These are phyloP conservation scores for Arrhamphus sclerolepis DNA, from an alignment of 2,797 vertebrate species.

Conservation along the genomic window DNA sequence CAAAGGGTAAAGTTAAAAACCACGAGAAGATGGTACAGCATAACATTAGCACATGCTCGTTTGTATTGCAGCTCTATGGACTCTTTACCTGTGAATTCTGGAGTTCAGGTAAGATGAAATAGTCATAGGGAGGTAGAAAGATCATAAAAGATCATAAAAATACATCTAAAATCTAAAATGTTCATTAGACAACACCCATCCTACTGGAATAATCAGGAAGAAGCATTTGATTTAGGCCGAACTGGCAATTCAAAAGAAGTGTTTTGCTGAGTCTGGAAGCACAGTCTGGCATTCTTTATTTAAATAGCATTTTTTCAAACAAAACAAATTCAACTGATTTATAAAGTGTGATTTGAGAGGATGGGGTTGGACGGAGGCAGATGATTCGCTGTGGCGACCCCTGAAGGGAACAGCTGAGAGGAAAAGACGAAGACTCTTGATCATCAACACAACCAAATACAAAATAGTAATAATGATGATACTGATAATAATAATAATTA, in stretches of 20 bases:
- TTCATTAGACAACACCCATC: not conserved
- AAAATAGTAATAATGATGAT: too few species aligned
- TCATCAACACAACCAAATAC: too few species aligned
- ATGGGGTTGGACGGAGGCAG: too few species aligned
- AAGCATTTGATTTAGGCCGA: not conserved
- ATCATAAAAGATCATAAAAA: not conserved
- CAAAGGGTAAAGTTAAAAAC: slow-evolving; percentile 66
- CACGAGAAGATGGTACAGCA: not conserved
- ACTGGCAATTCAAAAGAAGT: not conserved
- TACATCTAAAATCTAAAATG: not conserved
- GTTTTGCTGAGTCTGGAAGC: not conserved
- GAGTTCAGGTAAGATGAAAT: not conserved
- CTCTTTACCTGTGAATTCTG: not conserved
- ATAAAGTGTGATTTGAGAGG: not conserved
- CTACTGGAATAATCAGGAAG: not conserved
- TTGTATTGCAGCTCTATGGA: not conserved
- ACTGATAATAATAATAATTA: too few species aligned
- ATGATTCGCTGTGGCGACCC: too few species aligned
- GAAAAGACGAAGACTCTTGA: too few species aligned
- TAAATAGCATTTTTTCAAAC: not conserved
- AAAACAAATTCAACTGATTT: not conserved
- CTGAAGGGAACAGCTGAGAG: too few species aligned
- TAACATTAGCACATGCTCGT: not conserved
- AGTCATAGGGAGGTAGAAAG: not conserved
- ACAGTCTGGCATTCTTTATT: not conserved